Conservation (phyloP, 2,888 invertebrate species). For the Agrotis segetum region DNA sequence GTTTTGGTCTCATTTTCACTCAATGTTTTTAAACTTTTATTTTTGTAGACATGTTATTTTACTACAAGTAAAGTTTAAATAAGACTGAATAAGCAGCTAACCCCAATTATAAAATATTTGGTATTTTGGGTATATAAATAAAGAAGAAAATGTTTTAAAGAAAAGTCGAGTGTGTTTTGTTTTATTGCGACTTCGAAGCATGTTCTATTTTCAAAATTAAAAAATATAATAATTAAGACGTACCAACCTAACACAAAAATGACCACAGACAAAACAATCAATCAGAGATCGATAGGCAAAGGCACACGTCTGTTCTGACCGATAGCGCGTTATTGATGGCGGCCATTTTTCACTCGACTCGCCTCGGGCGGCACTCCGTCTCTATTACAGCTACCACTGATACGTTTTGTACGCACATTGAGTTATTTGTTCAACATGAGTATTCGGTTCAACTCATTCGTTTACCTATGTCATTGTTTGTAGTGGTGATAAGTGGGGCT, state of each 20-base stretch:
- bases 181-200: not conserved
- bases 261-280: conserved; percentile 66
- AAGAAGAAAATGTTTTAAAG: not conserved
- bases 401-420: conserved; percentile 67
- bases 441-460: conserved; percentile 53
- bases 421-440: conserved; percentile 68
- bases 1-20: not conserved
- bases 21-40: too few species aligned
- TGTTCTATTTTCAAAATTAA: not conserved
- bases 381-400: conserved; percentile 72
- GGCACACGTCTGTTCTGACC: conserved; percentile 63
- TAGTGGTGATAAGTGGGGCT: conserved; percentile 60
- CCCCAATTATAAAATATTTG: not conserved
- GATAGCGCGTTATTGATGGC: conserved; percentile 82
- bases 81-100: not conserved
- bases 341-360: conserved; percentile 79
- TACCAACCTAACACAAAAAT: conserved; percentile 22
- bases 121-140: not conserved
- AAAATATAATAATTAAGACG: not conserved
- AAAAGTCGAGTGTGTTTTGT: not conserved
- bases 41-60: too few species aligned
- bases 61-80: too few species aligned
- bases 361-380: conserved; percentile 74
- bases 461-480: conserved; percentile 58
- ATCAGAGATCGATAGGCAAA: conserved; percentile 74